phyloP scores from a whole-genome alignment of 2,113 vertebrate species.

The Ceyx cyanopectus region DNA sequence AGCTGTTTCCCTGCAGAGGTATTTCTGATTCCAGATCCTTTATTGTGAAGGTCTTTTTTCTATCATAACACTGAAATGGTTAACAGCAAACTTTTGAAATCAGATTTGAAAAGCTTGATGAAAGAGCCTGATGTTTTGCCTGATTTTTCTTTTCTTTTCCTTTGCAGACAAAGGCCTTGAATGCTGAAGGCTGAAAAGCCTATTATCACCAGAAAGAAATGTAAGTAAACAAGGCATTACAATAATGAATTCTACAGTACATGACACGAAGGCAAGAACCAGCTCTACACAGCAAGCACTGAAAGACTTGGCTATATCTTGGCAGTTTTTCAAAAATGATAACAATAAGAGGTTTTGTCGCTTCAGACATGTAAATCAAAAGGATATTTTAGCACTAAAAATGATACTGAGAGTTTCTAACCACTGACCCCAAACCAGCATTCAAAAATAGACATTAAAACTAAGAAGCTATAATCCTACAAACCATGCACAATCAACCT shows the following conservation, averaged over 20 bases:
- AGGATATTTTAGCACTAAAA: constrained; percentile 59
- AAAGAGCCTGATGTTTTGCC: constrained; percentile 52
- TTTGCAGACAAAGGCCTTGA: constrained; percentile 60
- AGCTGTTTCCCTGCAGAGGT: neutral
- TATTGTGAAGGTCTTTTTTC: neutral
- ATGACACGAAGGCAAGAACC: constrained; percentile 45
- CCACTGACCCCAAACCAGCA: constrained; percentile 41
- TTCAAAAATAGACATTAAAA: constrained; percentile 55
- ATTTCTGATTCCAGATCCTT: neutral
- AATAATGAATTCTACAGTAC: constrained; percentile 64
- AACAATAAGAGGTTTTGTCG: constrained; percentile 58
- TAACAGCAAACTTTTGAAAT: constrained; percentile 59
- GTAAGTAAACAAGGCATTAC: constrained; percentile 73
- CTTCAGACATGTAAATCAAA: constrained; percentile 68
- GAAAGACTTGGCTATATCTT: constrained; percentile 54
- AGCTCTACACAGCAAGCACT: constrained; percentile 46
- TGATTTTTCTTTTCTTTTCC: constrained; percentile 62
- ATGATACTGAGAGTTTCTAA: constrained; percentile 23
- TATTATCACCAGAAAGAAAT: constrained; percentile 67
- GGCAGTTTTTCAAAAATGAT: constrained; percentile 59
- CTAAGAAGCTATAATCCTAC: constrained; percentile 64
- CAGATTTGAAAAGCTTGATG: constrained; percentile 53
- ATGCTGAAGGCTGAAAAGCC: constrained; percentile 60
- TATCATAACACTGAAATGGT: constrained; percentile 20
- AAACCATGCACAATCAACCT: constrained; percentile 39